Conservation (phyloP, 1,140 invertebrate species). For the Luehdorfia chinensis region DNA sequence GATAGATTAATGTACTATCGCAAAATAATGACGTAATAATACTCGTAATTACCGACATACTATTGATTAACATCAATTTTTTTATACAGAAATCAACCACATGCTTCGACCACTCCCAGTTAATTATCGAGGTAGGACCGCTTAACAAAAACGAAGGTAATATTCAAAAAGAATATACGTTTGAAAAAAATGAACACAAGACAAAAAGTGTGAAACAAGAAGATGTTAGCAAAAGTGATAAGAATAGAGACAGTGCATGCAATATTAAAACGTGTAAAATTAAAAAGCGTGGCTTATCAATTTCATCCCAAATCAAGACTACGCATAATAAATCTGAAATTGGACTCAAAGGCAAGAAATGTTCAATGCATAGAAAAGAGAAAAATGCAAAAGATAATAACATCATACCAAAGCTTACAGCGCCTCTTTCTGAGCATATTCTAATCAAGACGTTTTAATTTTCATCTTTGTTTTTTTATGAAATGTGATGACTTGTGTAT, state of each 20-base stretch:
- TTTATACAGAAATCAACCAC: constrained; percentile 60
- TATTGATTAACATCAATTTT: too few species aligned
- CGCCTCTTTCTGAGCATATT: constrained; percentile 55
- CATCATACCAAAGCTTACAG: constrained; percentile 45
- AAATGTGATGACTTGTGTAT: constrained; percentile 22
- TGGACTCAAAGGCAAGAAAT: constrained; percentile 61
- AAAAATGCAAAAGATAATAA: constrained; percentile 44
- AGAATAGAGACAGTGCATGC: constrained; percentile 34
- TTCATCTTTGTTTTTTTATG: constrained; percentile 17
- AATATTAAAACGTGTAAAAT: constrained; percentile 41
- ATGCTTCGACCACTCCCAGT: constrained; percentile 64
- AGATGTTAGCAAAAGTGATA: constrained; percentile 27
- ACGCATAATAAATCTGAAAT: constrained; percentile 69
- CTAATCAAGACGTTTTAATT: constrained; percentile 60
- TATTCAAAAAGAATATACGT: constrained; percentile 20
- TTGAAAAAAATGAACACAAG: constrained; percentile 21
- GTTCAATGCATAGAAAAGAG: constrained; percentile 54
- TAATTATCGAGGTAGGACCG: constrained; percentile 30
- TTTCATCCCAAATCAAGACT: constrained; percentile 61
- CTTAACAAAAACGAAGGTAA: constrained; percentile 12
- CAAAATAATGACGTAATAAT: too few species aligned
- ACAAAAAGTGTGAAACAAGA: constrained; percentile 23
- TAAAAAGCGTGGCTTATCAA: constrained; percentile 58
- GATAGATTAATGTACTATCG: too few species aligned
- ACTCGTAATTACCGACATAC: too few species aligned